Evolutionary conservation across 2,797 vertebrate genomes (phyloP), one percentile per base, ranked within the genome.

Genomic region (Chaenodraco wilsoni): DNA sequence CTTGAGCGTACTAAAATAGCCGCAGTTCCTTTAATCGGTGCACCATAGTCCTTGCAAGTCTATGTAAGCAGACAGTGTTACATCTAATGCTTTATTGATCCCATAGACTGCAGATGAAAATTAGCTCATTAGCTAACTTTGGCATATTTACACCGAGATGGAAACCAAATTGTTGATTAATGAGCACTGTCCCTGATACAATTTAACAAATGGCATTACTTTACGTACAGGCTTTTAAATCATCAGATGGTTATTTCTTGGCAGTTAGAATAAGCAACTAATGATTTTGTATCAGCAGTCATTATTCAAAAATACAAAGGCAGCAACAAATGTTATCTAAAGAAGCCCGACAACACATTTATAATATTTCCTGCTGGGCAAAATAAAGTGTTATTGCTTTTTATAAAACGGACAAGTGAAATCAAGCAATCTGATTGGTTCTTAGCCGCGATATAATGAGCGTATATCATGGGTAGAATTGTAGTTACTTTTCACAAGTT

Each of bases 251-350:
- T 11, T 14, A 14, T 50, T 27, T 16, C 21, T 52, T 45, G 23
- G 21, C 50, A 60, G 12, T 21, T 57, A 17, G 31, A 19, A 41
- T 46, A 31, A 52, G 49, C 65, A 48, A 33, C 41, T 43, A 52
- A 65, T 58, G n/a, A 52, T 56, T 9, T 14, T 65, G 19, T 44
- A 43, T 65, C 49, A 27, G 16, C 37, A 52, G 21, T n/a, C 43
- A 61, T 61, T 61, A 23, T 43, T 43, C 7, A 27, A 11, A 27
- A 60, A 27, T 13, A 65, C 49, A 65, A 52, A 65, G n/a, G 9
- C 13, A 21, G 15, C 43, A n/a, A 51, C n/a, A 51, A 40, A 12
- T 19, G 27, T 62, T n/a, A 16, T 62, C 60, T 33, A 11, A 62
- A 48, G 45, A 63, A 0, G 0, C 59, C 44, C 46, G 33, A 61